Percentiles rank a stretch among this genome's conserved stretches.
phyloP scores from a whole-genome alignment of 2,888 invertebrate genomes.

The Ptycholaimellus sp. region DNA sequence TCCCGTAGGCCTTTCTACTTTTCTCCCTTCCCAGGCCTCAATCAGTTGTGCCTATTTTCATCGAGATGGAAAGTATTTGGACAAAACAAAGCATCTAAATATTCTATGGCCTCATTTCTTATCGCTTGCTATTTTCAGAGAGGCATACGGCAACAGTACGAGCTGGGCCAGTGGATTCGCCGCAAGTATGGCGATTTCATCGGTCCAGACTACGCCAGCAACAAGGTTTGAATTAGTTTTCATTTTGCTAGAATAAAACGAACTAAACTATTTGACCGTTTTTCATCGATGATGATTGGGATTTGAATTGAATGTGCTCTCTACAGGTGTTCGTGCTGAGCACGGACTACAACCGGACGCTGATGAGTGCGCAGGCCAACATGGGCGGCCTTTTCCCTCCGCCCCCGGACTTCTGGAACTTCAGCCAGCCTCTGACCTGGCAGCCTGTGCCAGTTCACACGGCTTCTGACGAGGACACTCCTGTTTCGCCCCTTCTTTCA shows the following conservation, averaged over 20 bases:
- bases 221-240: slow-evolving; percentile 11
- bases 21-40: background rate
- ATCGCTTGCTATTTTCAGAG: too few species aligned
- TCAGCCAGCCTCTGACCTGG: slow-evolving; percentile 40
- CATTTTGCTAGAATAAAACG: background rate
- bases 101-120: too few species aligned
- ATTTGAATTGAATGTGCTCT: background rate
- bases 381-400: slow-evolving; percentile 29
- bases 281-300: background rate
- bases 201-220: slow-evolving; percentile 34
- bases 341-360: slow-evolving; percentile 62
- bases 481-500: slow-evolving; percentile 30
- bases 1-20: slow-evolving; percentile 8
- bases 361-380: slow-evolving; percentile 34
- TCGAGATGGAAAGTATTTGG: too few species aligned
- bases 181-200: slow-evolving; percentile 44
- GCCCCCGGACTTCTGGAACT: slow-evolving; percentile 29
- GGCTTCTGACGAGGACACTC: slow-evolving; percentile 42
- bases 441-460: slow-evolving; percentile 65
- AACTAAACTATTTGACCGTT: background rate
- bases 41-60: too few species aligned
- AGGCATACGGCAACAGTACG: slow-evolving; percentile 46
- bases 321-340: slow-evolving; percentile 42
- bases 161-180: slow-evolving; percentile 49
- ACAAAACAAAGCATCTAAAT: too few species aligned